Conservation (phyloP, 2,113 vertebrate genomes). For the Tretioscincus oriximinensis region DNA sequence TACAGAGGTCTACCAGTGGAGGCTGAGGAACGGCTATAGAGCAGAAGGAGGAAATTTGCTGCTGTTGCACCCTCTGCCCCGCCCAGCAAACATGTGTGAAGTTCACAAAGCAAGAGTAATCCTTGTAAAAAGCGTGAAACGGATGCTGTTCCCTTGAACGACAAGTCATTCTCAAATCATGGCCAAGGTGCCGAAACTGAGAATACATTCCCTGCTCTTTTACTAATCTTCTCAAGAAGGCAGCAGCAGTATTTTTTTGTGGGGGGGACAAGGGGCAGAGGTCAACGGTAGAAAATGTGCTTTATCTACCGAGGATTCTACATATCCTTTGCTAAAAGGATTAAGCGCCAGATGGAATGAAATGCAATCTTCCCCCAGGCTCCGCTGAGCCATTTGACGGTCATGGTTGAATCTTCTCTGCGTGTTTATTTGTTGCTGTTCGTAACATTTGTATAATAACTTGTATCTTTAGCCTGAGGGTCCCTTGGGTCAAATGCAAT, state of each 20-base stretch:
- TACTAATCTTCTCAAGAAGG: neutral
- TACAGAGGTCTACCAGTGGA: neutral
- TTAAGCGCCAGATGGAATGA: neutral
- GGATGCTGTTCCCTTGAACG: too few species aligned
- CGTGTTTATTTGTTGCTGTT: too few species aligned
- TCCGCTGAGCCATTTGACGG: neutral
- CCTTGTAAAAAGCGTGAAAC: neutral
- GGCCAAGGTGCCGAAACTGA: too few species aligned
- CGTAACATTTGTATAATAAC: too few species aligned
- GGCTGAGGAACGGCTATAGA: conserved; percentile 13
- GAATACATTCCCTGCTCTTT: too few species aligned
- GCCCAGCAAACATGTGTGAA: neutral
- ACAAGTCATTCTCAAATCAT: too few species aligned
- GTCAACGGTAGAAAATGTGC: neutral
- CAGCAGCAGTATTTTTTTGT: neutral
- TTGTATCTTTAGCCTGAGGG: too few species aligned
- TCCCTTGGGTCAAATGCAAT: too few species aligned
- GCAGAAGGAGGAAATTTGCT: neutral
- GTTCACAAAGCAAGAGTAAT: neutral
- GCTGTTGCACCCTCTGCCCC: neutral
- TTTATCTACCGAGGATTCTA: neutral
- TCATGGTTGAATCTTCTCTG: neutral
- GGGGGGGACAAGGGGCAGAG: neutral
- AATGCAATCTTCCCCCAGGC: neutral
- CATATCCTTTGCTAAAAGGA: neutral